phyloP scores from a whole-genome alignment of 2,888 invertebrate species.

The Stenotaenia linearis region DNA sequence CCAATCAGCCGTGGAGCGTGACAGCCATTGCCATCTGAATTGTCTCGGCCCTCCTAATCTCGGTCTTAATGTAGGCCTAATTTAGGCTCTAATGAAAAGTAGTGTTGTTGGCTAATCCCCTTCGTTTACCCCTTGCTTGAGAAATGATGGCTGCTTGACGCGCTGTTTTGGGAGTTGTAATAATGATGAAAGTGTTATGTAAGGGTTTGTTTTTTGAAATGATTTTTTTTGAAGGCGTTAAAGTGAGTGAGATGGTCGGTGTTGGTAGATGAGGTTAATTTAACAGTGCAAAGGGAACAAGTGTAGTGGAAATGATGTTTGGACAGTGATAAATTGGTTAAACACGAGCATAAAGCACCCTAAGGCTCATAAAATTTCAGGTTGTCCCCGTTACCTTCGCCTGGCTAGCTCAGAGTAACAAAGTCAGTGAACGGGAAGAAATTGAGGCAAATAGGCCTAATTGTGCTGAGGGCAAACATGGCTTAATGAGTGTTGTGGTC shows the following conservation, averaged over 20 bases:
- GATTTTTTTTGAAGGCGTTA: not conserved
- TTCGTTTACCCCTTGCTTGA: not conserved
- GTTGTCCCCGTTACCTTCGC: slow-evolving; percentile 23
- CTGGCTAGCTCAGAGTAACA: slow-evolving; percentile 16
- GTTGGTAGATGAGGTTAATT: not conserved
- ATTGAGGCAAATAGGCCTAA: slow-evolving; percentile 26
- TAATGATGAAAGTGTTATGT: not conserved
- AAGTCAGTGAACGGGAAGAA: not conserved
- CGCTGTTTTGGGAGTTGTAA: not conserved
- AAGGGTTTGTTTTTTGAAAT: not conserved
- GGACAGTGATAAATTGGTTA: slow-evolving; percentile 24
- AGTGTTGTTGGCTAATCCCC: not conserved
- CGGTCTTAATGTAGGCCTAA: slow-evolving; percentile 5
- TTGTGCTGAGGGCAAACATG: slow-evolving; percentile 26
- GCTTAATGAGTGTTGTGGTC: slow-evolving; percentile 26
- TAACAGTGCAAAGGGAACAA: not conserved
- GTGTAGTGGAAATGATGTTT: slow-evolving; percentile 26
- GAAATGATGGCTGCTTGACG: not conserved
- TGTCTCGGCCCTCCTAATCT: not conserved
- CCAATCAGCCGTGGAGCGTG: slow-evolving; percentile 27
- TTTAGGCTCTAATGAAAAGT: slow-evolving; percentile 21
- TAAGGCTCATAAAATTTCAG: slow-evolving; percentile 24
- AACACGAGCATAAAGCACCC: slow-evolving; percentile 17
- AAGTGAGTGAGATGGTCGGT: not conserved
- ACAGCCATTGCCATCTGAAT: slow-evolving; percentile 17